Evolutionary conservation across 2,888 invertebrate genomes (phyloP), one percentile per base, ranked within the genome.

Genomic region (Eristalis arbustorum): DNA sequence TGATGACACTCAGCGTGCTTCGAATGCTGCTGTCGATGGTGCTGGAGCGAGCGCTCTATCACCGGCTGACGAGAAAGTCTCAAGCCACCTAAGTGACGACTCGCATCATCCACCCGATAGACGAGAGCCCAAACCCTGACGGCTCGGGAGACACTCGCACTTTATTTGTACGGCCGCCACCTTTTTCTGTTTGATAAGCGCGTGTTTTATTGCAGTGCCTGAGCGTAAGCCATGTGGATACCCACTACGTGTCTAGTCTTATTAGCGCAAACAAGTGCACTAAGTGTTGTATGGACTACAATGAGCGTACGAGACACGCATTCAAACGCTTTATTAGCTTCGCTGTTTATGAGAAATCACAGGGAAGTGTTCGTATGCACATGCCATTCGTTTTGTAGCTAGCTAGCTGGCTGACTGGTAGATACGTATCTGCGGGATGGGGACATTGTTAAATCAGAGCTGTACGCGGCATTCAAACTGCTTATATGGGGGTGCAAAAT

Each of bases 311-410:
- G 81, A 81, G 81, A 81, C 81, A 81, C 81, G 81, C 81, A 81
- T 81, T 81, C 75, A 75, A 75, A 81, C 81, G 81, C 69, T 81
- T 81, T 81, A 81, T 81, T 81, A 81, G 75, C 81, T 75, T 75
- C 69, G 75, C 75, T 25, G 57, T 71, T 62, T 74, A 67, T 67
- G 31, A 73, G 67, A 57, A 73, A 69, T 63, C 57, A 23, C 25
- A 56, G 8, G 13, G 64, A 49, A 68, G 62, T 28, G 61, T 18
- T 61, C 61, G 74, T 74, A 57, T 28, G 57, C 42, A 67, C 28
- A 75, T 49, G 28, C 56, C 64, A 28, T 57, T 56, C 64, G 64
- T n/a, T 31, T 73, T n/a, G 10, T 23, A 23, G 22, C 18, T 13
- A 23, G 10, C 34, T 10, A 42, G 49, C 34, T 14, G n/a, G 11